Base-by-base conservation (phyloP, 2,113 vertebrate species). In the Tautogolabrus adspersus region DNA sequence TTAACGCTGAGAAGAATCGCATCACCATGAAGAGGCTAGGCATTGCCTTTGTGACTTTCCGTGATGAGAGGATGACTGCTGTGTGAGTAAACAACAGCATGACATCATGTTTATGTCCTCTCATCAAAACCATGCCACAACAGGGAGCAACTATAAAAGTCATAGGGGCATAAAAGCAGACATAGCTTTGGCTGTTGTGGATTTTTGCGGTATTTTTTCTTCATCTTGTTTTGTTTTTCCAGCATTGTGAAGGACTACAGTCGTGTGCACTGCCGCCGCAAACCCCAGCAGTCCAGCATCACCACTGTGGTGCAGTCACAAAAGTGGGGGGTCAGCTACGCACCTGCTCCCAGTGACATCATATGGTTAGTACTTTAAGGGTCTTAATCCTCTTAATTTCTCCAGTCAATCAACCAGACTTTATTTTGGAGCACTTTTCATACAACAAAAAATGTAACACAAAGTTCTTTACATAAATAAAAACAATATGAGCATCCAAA, bases 11-110 rank as follows among this genome's bases (percentile, higher is more conserved):
- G 91, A 96, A 96, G 90, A 96, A 96, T 81, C 96, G 95, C 1
- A 96, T 99, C 71, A 84, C 79, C 0, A 91, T 97, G 80, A 99
- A 97, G 88, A 92, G 96, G 51, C 94, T 99, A 1, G 96, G 97
- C 85, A 93, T 97, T 62, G 95, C 96, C 56, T 99, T 99, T 0
- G 95, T 99, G 86, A 99, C 98, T 22, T 98, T 99, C 88, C 96
- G 97, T 77, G 97, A 98, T 0, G 94, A 97, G 83, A 93, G 95
- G 78, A 99, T 97, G 96, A 96, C 96, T 0, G 94, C 95, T 42
- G 95, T 95, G 98, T 99, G 93, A 96, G 97, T 94, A 69, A 83
- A 74, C 40, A 2, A 47, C 58, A 72, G 37, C n/a, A 12, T 65
- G 75, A 66, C 78, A 62, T n/a, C 5, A 18, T 59, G 60, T 51